Conservation (phyloP, 2,888 invertebrate species). For the Gnatocerus cornutus region DNA sequence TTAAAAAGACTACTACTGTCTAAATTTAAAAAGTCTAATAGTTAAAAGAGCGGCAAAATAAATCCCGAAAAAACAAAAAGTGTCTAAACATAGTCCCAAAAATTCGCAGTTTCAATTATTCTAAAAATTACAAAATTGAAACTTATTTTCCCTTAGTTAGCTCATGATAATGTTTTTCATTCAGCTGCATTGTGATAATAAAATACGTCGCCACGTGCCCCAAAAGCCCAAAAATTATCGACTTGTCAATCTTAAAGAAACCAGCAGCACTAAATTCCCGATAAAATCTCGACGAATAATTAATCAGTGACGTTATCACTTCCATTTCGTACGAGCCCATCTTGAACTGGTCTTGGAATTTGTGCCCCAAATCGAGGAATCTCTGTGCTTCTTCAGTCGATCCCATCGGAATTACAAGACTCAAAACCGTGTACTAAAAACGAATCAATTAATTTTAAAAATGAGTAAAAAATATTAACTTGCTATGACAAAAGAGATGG, state of each 20-base stretch:
- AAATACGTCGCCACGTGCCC: constrained; percentile 5
- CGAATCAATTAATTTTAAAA: too few relatives aligned
- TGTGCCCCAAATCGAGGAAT: neutral
- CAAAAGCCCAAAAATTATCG: neutral
- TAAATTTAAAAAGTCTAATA: too few relatives aligned
- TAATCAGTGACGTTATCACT: neutral
- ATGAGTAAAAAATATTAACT: too few relatives aligned
- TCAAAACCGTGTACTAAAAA: too few relatives aligned
- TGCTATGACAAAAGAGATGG: too few relatives aligned
- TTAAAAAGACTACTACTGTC: too few relatives aligned
- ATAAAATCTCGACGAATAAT: neutral
- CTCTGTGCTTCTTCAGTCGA: neutral
- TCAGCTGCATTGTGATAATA: neutral
- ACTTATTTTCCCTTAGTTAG: too few relatives aligned
- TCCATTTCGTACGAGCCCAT: neutral
- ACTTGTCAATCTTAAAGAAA: neutral
- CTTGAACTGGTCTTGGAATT: neutral
- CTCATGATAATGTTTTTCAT: neutral
- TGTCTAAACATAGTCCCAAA: too few relatives aligned
- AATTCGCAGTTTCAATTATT: too few relatives aligned
- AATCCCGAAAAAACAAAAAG: too few relatives aligned
- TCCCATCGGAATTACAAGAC: neutral
- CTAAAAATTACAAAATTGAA: too few relatives aligned
- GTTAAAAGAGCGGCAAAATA: too few relatives aligned
- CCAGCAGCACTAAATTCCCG: neutral